Percentiles rank a stretch among this genome's conserved stretches.
phyloP scores from a whole-genome alignment of 1,140 invertebrate species.

The Drosophila saltans region DNA sequence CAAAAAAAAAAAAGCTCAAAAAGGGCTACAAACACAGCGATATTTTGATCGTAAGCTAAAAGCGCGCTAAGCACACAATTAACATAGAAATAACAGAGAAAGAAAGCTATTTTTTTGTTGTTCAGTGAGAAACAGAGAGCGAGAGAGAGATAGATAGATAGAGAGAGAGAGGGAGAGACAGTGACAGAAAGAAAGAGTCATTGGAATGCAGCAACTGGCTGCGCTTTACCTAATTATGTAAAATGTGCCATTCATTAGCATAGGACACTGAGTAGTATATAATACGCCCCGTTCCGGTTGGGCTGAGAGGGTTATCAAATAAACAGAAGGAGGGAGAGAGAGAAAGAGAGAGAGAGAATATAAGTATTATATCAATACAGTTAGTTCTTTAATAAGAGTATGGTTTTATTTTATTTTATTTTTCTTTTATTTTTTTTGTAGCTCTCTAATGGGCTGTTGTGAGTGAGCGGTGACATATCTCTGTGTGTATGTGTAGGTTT shows the following conservation, averaged over 20 bases:
- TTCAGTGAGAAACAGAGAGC: conserved; percentile 6
- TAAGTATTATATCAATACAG: conserved; percentile 43
- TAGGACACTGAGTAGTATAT: conserved; percentile 82
- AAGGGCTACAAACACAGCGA: not conserved
- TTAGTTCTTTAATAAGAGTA: conserved; percentile 38
- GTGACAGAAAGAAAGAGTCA: not conserved
- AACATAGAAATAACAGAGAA: conserved; percentile 9
- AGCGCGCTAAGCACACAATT: conserved; percentile 7
- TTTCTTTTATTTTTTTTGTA: not conserved
- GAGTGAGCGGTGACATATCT: conserved; percentile 2
- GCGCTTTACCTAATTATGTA: conserved; percentile 82
- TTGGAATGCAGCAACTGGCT: conserved; percentile 8
- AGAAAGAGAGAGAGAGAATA: conserved; percentile 59
- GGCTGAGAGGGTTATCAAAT: conserved; percentile 65
- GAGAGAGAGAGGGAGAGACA: conserved; percentile 13
- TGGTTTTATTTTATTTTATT: not conserved
- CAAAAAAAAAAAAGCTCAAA: not conserved
- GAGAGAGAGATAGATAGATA: conserved; percentile 11
- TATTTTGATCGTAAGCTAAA: conserved; percentile 8
- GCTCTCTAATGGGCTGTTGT: conserved; percentile 17
- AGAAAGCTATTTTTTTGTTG: not conserved
- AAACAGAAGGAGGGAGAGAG: conserved; percentile 31
- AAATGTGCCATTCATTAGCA: conserved; percentile 82
- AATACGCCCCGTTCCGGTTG: conserved; percentile 77
- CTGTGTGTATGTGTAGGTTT: conserved; percentile 28